A percentile compares a stretch with the other conserved stretches of the same genome.
Evolutionary conservation across 2,797 vertebrate species (phyloP).

Genomic region (Tangara arthus): DNA sequence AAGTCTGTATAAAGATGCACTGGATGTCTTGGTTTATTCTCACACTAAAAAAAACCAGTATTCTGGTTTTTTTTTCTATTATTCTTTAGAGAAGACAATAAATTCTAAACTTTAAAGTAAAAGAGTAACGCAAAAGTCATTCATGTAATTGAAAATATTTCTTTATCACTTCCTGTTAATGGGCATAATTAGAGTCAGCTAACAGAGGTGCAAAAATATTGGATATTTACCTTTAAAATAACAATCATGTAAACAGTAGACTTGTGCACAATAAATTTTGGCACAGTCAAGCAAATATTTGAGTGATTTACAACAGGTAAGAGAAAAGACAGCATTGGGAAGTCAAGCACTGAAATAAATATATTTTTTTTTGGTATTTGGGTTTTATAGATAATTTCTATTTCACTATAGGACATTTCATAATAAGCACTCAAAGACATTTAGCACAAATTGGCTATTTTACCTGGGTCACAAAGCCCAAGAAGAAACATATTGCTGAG

Average conservation of each 20-base stretch:
- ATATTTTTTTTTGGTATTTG: not conserved
- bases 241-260: not conserved
- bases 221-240: not conserved
- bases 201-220: not conserved
- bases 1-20: not conserved
- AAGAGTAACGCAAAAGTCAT: not conserved
- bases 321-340: constrained; percentile 1
- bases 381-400: constrained; percentile 26
- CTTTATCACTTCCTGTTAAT: not conserved
- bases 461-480: not conserved
- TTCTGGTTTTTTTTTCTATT: too few relatives aligned
- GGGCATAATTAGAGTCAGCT: not conserved
- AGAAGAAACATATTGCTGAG: not conserved
- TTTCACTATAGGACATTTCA: not conserved
- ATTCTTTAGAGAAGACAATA: not conserved
- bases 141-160: not conserved
- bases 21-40: not conserved
- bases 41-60: not conserved
- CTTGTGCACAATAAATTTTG: not conserved
- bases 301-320: not conserved
- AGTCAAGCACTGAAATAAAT: constrained; percentile 37
- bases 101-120: not conserved
- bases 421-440: not conserved
- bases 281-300: not conserved
- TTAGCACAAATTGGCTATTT: constrained; percentile 12